Conservation (phyloP, 2,888 invertebrate genomes). For the Cyclophora punctaria region DNA sequence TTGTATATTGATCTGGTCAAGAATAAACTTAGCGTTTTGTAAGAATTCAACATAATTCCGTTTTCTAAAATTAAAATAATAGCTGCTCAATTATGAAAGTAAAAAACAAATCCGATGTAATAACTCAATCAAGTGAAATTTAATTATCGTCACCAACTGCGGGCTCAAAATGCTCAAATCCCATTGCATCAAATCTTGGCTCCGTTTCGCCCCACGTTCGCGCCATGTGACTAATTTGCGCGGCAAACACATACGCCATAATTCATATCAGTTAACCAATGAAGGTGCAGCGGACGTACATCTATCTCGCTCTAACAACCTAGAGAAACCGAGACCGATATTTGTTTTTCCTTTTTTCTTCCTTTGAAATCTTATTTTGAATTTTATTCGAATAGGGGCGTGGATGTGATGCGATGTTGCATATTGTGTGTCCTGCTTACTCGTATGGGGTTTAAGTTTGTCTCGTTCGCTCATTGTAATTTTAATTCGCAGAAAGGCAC, state of each 20-base stretch:
- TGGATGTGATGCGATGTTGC: conserved; percentile 69
- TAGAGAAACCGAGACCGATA: conserved; percentile 60
- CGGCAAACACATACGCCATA: conserved; percentile 69
- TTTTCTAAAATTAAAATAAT: no score
- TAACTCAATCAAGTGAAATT: no score
- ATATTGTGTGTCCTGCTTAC: conserved; percentile 71
- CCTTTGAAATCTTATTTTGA: conserved; percentile 74
- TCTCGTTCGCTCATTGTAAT: conserved; percentile 71
- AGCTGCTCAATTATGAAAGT: no score
- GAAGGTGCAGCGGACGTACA: conserved; percentile 44
- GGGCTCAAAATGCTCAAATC: no score
- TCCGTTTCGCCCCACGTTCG: not conserved
- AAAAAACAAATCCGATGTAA: no score
- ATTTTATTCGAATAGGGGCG: conserved; percentile 70
- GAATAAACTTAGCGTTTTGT: no score
- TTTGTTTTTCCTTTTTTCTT: conserved; percentile 70
- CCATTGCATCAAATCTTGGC: no score
- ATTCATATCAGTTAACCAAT: conserved; percentile 67
- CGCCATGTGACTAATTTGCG: conserved; percentile 11
- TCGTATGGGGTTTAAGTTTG: conserved; percentile 37
- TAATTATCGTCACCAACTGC: no score
- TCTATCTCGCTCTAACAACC: conserved; percentile 60
- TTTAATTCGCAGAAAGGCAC: conserved; percentile 73
- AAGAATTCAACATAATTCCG: no score
- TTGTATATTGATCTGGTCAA: no score